Evolutionary conservation across 2,113 vertebrate genomes (phyloP).

Genomic region (Anguilla japonica): DNA sequence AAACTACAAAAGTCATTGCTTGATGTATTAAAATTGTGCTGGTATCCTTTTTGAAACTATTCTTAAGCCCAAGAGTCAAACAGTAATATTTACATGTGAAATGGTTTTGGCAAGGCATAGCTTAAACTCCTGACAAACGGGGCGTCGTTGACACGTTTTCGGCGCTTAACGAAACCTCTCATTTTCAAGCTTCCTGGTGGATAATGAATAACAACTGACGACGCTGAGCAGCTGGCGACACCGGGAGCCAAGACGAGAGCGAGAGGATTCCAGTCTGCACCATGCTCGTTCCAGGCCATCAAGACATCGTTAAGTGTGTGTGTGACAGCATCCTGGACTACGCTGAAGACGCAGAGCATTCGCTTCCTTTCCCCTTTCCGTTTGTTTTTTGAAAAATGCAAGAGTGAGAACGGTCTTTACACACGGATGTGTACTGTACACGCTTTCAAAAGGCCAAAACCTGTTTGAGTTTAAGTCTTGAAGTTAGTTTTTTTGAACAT

Average conservation of each 20-base stretch:
- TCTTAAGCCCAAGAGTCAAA: too few species aligned
- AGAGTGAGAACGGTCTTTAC: background rate
- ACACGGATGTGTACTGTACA: background rate
- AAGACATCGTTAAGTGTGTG: background rate
- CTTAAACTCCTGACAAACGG: background rate
- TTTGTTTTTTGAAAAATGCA: background rate
- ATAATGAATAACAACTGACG: constrained; percentile 89
- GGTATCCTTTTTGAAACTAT: too few species aligned
- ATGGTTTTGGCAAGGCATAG: background rate
- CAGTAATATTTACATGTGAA: background rate
- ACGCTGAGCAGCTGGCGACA: background rate
- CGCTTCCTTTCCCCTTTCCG: background rate
- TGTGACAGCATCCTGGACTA: background rate
- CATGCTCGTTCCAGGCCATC: background rate
- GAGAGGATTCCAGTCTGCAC: background rate
- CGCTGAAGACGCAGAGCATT: background rate
- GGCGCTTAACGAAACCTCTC: background rate
- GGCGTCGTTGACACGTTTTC: background rate
- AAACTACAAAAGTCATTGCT: too few species aligned
- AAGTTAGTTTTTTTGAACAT: background rate
- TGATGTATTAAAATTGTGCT: too few species aligned
- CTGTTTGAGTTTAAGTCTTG: background rate
- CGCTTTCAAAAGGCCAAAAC: background rate
- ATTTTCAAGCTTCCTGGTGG: constrained; percentile 90
- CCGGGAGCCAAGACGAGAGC: background rate